Evolutionary conservation across 2,797 vertebrate species (phyloP), one percentile per base, ranked within the genome.

Genomic region (Erpetoichthys calabaricus): DNA sequence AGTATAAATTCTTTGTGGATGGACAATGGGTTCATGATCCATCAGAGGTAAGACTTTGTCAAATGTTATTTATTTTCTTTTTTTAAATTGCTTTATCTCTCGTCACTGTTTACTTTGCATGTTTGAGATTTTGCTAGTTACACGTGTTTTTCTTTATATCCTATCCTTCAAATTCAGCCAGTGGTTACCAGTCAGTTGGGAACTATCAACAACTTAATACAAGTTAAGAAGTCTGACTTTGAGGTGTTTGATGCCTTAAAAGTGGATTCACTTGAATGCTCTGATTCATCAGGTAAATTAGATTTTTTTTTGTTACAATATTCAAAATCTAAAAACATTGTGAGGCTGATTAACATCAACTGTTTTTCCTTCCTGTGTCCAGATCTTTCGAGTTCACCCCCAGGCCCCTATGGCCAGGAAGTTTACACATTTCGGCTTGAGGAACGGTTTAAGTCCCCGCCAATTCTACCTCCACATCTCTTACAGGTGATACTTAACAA

Each of bases 401-500:
- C 95, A 0, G 94, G 94, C 42, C 89, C 88, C 1, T 98, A 98
- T 0, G 85, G 90, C 42, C 95, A 98, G 70, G 89, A 93, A 65
- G 83, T 95, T 78, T 96, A 97, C 1, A 67, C 81, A n/a, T 94
- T 91, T 75, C 85, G 85, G 66, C 89, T 91, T 0, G 91, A 98
- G 69, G 91, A 95, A 65, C 90, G 89, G 67, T 94, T 94, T 78
- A 97, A 92, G 77, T 88, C 89, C 6, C 95, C 95, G 0, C 95
- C 95, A 10, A 98, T 98, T 57, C 88, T 98, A 56, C 95, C 95
- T 0, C 95, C 95, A 63, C 95, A 98, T 72, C 88, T 98, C 8
- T 91, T 98, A 41, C 93, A 98, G 80, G 94, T 98, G 78, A 98
- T 98, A 69, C 89, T 98, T 61, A 98, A 98, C 84, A 98, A 98